Percentiles rank a stretch among this genome's conserved stretches.
phyloP scores from a whole-genome alignment of 1,140 invertebrate genomes.

The Chymomyza costata region DNA sequence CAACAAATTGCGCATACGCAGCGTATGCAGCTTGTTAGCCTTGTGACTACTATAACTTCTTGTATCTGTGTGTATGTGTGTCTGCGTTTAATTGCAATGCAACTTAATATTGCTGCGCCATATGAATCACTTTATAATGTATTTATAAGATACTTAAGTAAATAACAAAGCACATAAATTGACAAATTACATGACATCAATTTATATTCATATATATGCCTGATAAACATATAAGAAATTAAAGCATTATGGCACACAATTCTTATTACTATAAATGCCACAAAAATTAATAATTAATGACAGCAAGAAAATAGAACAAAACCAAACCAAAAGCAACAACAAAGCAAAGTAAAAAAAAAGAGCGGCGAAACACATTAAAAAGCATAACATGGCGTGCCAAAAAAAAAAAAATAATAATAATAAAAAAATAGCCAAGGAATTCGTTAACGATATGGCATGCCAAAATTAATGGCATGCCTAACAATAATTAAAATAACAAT shows the following conservation, averaged over 20 bases:
- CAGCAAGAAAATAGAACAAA: conserved; percentile 11
- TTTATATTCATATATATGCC: conserved; percentile 27
- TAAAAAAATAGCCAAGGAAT: conserved; percentile 50
- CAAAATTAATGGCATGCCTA: conserved; percentile 73
- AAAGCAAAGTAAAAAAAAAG: conserved; percentile 1
- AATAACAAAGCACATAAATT: conserved; percentile 3
- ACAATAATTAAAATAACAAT: conserved; percentile 74
- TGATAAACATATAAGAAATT: conserved; percentile 13
- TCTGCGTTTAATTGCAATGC: conserved; percentile 34
- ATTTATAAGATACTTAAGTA: not conserved
- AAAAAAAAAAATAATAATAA: conserved; percentile 28
- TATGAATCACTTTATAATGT: not conserved
- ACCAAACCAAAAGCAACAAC: conserved; percentile 26
- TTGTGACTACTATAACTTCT: not conserved
- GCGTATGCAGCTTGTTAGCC: not conserved
- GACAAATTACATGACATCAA: conserved; percentile 39
- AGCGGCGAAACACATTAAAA: conserved; percentile 25
- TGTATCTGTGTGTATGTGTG: conserved; percentile 3
- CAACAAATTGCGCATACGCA: not conserved
- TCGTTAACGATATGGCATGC: conserved; percentile 74
- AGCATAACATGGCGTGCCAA: conserved; percentile 52
- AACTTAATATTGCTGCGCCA: too few species aligned
- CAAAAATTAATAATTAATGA: conserved; percentile 20
- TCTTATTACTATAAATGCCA: conserved; percentile 4
- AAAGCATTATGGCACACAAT: conserved; percentile 8